Percentiles rank a stretch among this genome's conserved stretches.
Evolutionary conservation across 2,888 invertebrate species (phyloP).

Genomic region (Limnephilus rhombicus): DNA sequence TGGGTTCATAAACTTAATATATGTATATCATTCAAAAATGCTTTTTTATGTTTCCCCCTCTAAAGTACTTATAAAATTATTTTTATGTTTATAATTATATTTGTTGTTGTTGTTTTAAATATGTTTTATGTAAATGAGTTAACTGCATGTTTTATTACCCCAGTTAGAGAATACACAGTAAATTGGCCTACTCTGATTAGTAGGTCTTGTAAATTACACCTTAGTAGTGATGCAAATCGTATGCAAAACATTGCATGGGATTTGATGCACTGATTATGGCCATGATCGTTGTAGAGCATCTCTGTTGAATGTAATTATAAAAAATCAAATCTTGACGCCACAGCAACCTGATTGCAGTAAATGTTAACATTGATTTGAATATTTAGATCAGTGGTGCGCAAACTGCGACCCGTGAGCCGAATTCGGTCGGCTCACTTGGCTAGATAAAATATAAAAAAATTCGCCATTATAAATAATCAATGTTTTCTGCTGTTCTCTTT

Average conservation of each 20-base stretch:
- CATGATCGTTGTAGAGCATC: background rate
- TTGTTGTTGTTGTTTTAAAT: too few species aligned
- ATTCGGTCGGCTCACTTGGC: too few species aligned
- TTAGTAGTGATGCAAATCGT: background rate
- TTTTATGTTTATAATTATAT: background rate
- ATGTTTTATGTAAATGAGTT: background rate
- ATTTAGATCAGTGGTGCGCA: background rate
- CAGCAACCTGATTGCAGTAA: background rate
- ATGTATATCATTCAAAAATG: background rate
- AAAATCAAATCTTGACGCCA: background rate
- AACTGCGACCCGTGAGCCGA: too few species aligned
- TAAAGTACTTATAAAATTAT: background rate
- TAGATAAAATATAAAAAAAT: too few species aligned
- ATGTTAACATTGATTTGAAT: background rate
- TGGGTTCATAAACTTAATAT: background rate
- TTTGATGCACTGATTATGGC: background rate
- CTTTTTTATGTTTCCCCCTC: background rate
- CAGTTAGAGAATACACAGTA: background rate
- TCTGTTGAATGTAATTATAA: background rate
- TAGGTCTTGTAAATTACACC: background rate
- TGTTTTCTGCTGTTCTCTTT: too few species aligned
- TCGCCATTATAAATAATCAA: too few species aligned
- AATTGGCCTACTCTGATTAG: background rate
- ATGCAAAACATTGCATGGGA: background rate
- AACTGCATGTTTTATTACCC: background rate